These are phyloP conservation scores for Alligator mississippiensis DNA, from an alignment of 2,113 vertebrate species.

Conservation along the genomic window DNA sequence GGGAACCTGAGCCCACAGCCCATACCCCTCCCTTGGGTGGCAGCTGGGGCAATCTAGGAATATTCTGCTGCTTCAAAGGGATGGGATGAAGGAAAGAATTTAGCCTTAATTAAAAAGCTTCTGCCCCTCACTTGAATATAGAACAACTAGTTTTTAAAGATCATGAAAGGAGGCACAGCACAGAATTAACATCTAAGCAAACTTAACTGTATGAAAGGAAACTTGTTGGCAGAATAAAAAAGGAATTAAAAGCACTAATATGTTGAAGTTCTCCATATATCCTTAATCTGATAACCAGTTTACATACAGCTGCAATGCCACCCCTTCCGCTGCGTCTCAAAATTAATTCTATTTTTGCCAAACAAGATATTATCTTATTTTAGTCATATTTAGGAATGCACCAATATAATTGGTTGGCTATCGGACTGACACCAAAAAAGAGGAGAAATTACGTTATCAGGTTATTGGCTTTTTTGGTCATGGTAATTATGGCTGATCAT, in stretches of 20 bases:
- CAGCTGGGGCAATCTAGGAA: neutral
- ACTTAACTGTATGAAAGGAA: neutral
- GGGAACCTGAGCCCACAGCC: too few relatives aligned
- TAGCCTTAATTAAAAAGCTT: neutral
- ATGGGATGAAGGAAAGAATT: neutral
- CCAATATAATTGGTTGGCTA: too few relatives aligned
- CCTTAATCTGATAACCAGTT: neutral
- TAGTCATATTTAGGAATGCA: too few relatives aligned
- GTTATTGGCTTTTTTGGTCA: too few relatives aligned
- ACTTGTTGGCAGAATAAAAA: neutral
- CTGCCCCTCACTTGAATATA: neutral
- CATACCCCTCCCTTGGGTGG: too few relatives aligned
- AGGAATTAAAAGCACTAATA: neutral
- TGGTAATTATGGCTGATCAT: too few relatives aligned
- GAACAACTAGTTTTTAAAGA: neutral
- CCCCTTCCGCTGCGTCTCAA: neutral
- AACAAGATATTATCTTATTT: neutral
- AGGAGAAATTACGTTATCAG: too few relatives aligned
- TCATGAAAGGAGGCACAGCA: neutral
- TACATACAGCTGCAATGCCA: neutral
- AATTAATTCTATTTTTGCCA: neutral
- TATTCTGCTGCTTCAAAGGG: neutral
- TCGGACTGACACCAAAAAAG: too few relatives aligned
- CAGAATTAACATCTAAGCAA: neutral
- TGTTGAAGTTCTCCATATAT: neutral